Conservation (phyloP, 2,888 invertebrate genomes). For the Amblyjoppa proteus region DNA sequence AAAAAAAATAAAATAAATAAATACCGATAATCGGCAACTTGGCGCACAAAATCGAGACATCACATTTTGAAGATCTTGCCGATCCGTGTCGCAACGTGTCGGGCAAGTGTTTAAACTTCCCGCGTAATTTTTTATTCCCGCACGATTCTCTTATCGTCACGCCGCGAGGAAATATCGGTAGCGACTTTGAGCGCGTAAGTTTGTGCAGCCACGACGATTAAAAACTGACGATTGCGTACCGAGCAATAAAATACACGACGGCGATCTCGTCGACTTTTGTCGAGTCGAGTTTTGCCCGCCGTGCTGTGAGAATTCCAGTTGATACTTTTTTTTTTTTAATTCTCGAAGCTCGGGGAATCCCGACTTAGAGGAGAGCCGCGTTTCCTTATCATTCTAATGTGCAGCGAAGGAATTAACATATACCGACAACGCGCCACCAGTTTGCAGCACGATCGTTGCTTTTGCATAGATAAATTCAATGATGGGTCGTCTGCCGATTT, state of each 20-base stretch:
- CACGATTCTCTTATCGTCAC: constrained; percentile 9
- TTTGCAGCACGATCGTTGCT: neutral
- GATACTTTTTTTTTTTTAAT: neutral
- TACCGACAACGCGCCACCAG: neutral
- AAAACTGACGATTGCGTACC: neutral
- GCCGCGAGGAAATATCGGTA: constrained; percentile 19
- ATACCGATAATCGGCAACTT: neutral
- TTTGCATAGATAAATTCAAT: constrained; percentile 12
- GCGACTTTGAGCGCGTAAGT: neutral
- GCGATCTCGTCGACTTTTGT: neutral
- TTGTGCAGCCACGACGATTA: neutral
- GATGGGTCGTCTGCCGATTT: constrained; percentile 21
- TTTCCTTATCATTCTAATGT: constrained; percentile 8
- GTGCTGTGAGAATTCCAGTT: neutral
- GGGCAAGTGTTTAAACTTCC: neutral
- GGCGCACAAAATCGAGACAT: neutral
- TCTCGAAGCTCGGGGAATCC: neutral
- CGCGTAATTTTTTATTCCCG: neutral
- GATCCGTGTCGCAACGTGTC: neutral
- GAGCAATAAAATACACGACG: neutral
- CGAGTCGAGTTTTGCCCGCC: neutral
- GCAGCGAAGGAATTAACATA: neutral
- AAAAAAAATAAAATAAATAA: no score
- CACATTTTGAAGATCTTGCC: neutral
- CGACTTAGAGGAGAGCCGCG: neutral